Base-by-base conservation (phyloP, 2,797 vertebrate species). In the Rhinoraja longicauda region DNA sequence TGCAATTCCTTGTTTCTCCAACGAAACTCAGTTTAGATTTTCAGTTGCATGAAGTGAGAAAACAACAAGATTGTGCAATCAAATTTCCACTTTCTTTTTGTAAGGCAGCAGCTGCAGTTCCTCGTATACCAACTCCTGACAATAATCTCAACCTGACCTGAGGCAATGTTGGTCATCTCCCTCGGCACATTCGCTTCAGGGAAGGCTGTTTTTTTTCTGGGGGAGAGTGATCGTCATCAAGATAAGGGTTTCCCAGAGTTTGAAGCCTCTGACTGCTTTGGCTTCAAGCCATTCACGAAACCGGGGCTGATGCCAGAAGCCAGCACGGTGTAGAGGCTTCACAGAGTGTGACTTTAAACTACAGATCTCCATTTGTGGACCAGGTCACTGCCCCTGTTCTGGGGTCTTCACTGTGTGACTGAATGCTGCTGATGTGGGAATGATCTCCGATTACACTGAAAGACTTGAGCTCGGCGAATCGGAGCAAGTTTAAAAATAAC, bases 401-500 rank as follows among this genome's bases (percentile, higher is more conserved):
- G 32, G 59, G 10, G 10, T 82, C 9, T 57, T n/a, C 84, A 67
- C 29, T 6, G n/a, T 21, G 84, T n/a, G 8, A 32, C 32, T 36
- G 32, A 32, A 88, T 67, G 84, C 59, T 67, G 19, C 32, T 64
- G n/a, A 62, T 88, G 84, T 88, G 84, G 84, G 59, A 88, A 67
- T 64, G 84, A 88, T 88, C 62, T 67, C 84, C 1, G 15, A 84
- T 84, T 59, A 84, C 53, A 24, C 81, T 5, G 26, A 88, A 62
- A 86, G 53, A 29, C 19, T 19, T 19, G 7, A 67, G 15, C 84
- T n/a, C 29, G 67, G 15, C 36, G 17, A 64, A 36, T 82, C 45
- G 57, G 79, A 57, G 1, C 5, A 8, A 88, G 59, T 88, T 64
- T 88, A 88, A 88, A 88, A 67, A 88, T 88, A 88, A n/a, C 59